Evolutionary conservation across 2,888 invertebrate species (phyloP), one percentile per base, ranked within the genome.

Genomic region (Ophion costatus): DNA sequence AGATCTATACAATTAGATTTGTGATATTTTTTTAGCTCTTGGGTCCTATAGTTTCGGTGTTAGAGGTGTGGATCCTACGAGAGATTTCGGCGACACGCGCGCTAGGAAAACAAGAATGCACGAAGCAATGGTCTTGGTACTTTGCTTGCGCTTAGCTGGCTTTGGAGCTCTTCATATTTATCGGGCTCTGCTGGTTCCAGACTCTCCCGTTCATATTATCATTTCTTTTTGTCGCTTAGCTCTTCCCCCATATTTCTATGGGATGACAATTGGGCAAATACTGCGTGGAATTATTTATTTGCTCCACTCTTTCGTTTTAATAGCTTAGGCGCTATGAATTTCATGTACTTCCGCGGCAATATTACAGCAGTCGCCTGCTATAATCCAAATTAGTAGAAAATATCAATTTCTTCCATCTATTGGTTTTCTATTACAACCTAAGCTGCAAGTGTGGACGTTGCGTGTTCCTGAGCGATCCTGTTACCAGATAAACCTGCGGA

Each of bases 1-100:
- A 90, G 92, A 93, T 93, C 92, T 92, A 91, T 93, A 93, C 93
- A 93, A 93, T 93, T 92, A 93, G 91, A 90, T 85, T 84, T 80
- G 87, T 84, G 88, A 88, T 91, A 90, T 89, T 88, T 90, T 22
- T 90, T 89, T 89, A 90, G 89, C 79, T 79, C 76, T 80, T 67
- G 20, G 61, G 22, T 38, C 4, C 67, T 22, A 29, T 51, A 4
- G 89, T 82, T 67, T 82, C 64, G 61, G 22, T 57, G 45, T 38
- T 56, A 29, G 6, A 14, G 51, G 22, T 64, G 70, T 64, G 29
- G 42, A 67, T 33, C 70, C 42, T 42, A 59, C 77, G 59, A 81
- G 77, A 82, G 88, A 89, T 89, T 89, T 88, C 85, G 76, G 87
- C 80, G 89, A 89, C 92, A 92, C 92, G 93, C 91, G 93, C 89